Base-by-base conservation (phyloP, 1,140 invertebrate species). In the Rhynchophorus ferrugineus region DNA sequence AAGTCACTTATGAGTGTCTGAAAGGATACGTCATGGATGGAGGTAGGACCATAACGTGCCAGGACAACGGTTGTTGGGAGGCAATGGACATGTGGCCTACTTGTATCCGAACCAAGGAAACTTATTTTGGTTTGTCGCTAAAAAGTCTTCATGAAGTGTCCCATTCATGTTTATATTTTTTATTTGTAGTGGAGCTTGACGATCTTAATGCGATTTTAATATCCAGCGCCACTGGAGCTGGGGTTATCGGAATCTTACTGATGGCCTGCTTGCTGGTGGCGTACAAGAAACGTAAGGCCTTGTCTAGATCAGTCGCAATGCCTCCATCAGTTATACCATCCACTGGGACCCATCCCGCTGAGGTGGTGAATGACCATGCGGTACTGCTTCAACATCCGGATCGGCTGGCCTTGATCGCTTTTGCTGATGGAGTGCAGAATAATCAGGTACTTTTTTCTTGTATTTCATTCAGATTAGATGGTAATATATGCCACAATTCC, bases 401-500 rank as follows among this genome's bases (percentile, higher is more conserved):
- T 54, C 58, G 73, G 38, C 64, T 74, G 13, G 73, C 73, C 6
- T 61, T 75, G 21, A 75, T 75, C 49, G 71, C 73, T 7, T 74
- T 70, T 55, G 71, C 71, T 38, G 73, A 75, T 56, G 72, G 71
- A 9, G 60, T 72, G 34, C 71, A 71, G 56, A 66, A 64, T 34
- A 62, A 60, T 29, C 63, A 70, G 63, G 67, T 70, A 54, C n/a
- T n/a, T n/a, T n/a, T n/a, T n/a, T n/a, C n/a, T n/a, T n/a, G n/a
- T n/a, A n/a, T n/a, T n/a, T n/a, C n/a, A n/a, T n/a, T n/a, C n/a
- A n/a, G n/a, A n/a, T n/a, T n/a, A n/a, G n/a, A n/a, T n/a, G n/a
- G n/a, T n/a, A n/a, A n/a, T n/a, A n/a, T n/a, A n/a, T n/a, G n/a
- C n/a, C n/a, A n/a, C n/a, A n/a, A n/a, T n/a, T n/a, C n/a, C n/a